Evolutionary conservation across 2,888 invertebrate genomes (phyloP).

Genomic region (Philereme transversata): DNA sequence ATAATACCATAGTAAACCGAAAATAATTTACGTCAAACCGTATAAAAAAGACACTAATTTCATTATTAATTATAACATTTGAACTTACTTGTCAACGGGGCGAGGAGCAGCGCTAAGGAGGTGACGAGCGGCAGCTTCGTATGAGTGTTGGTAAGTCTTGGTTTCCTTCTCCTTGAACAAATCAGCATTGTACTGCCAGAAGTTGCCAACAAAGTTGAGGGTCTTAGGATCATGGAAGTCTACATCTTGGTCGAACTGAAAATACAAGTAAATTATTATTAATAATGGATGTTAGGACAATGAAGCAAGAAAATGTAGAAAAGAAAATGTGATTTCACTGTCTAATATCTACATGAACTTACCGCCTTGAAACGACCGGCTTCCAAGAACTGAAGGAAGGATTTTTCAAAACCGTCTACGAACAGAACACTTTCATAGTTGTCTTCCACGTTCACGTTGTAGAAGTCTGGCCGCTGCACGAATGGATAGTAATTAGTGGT

Average conservation of each 20-base stretch:
- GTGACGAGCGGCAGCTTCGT: conserved; percentile 82
- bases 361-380: conserved; percentile 85
- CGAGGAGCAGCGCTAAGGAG: conserved; percentile 61
- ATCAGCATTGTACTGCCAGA: conserved; percentile 84
- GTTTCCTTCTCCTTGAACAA: conserved; percentile 59
- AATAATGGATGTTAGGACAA: neutral
- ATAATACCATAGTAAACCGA: no score
- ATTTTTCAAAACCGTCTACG: conserved; percentile 85
- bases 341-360: conserved; percentile 39
- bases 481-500: conserved; percentile 66
- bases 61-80: neutral
- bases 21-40: no score
- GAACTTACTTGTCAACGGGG: conserved; percentile 55
- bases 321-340: no score
- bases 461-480: conserved; percentile 84
- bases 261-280: conserved; percentile 3
- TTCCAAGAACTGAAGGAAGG: conserved; percentile 75
- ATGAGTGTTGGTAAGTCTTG: conserved; percentile 77
- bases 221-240: conserved; percentile 69
- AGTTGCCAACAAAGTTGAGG: conserved; percentile 80
- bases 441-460: conserved; percentile 80
- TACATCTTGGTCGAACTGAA: conserved; percentile 66
- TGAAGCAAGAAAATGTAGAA: neutral
- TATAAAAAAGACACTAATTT: neutral
- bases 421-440: conserved; percentile 76